Evolutionary conservation across 2,113 vertebrate species (phyloP).

Genomic region (Petaurus breviceps): DNA sequence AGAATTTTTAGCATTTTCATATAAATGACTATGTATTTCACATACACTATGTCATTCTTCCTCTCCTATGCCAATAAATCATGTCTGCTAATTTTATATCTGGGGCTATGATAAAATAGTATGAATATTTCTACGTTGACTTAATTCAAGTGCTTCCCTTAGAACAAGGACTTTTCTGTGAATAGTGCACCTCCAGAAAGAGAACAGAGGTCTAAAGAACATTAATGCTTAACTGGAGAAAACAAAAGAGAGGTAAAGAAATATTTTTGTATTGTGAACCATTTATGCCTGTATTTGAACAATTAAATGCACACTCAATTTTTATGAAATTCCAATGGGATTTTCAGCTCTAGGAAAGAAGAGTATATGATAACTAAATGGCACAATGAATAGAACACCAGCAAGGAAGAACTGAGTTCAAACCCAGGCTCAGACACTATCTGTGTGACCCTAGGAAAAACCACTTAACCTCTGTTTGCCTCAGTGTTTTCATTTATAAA

Average conservation of each 20-base stretch:
- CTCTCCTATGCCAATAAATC: neutral
- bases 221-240: neutral
- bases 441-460: neutral
- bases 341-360: neutral
- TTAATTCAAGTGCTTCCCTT: neutral
- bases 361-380: neutral
- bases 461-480: neutral
- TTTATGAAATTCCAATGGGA: neutral
- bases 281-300: constrained; percentile 12
- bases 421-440: neutral
- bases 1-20: neutral
- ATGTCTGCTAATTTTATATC: neutral
- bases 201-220: neutral
- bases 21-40: constrained; percentile 4
- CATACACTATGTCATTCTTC: neutral
- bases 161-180: neutral
- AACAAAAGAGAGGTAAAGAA: neutral
- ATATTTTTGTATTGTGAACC: neutral
- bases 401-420: neutral
- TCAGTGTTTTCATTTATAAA: neutral
- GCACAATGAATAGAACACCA: neutral
- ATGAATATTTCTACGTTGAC: constrained; percentile 2
- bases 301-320: neutral
- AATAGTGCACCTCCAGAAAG: neutral
- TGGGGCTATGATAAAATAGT: neutral